Evolutionary conservation across 2,888 invertebrate genomes (phyloP), one percentile per base, ranked within the genome.

Genomic region (Eutolmus rufibarbis): DNA sequence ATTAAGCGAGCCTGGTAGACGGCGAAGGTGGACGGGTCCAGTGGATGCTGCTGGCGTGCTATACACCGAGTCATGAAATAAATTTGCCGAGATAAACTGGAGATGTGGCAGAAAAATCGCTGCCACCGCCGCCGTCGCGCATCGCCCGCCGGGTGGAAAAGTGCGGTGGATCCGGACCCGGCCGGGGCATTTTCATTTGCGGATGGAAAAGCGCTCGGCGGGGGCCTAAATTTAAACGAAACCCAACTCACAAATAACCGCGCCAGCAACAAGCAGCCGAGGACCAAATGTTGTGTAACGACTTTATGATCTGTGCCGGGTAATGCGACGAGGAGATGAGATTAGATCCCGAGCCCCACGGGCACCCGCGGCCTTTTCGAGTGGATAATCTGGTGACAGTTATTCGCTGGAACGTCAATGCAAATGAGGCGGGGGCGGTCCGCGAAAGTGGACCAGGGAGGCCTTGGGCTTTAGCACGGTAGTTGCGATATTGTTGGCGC

Each of bases 211-310:
- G 14, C 19, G 12, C n/a, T 5, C 9, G 56, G 31, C 56, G 28
- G 14, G 86, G 43, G 86, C 76, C 86, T 86, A 86, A 86, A 86
- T 86, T 86, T 86, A 86, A 86, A 46, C 43, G 76, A 46, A 86
- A 46, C 31, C 34, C 40, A 86, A 74, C 86, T 28, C 86, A 86
- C 86, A 81, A 81, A 81, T 81, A 81, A 78, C 78, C 8, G 31
- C 81, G 51, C 51, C 81, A 84, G 46, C 43, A 87, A 76, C 86
- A 88, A 85, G 74, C 81, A 81, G 23, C 46, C 28, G 57, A 57
- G 77, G 19, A 86, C 56, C 87, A 87, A 88, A 88, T 88, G 88
- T 88, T 87, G 85, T 87, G 88, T 87, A 88, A 88, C 88, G 66
- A 87, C 86, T 88, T 88, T 87, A 88, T 88, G 87, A 86, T 81